Percentiles rank a stretch among this genome's conserved stretches.
These are phyloP conservation scores for Melolontha melolontha DNA, from an alignment of 2,888 invertebrate genomes.

Conservation along the genomic window DNA sequence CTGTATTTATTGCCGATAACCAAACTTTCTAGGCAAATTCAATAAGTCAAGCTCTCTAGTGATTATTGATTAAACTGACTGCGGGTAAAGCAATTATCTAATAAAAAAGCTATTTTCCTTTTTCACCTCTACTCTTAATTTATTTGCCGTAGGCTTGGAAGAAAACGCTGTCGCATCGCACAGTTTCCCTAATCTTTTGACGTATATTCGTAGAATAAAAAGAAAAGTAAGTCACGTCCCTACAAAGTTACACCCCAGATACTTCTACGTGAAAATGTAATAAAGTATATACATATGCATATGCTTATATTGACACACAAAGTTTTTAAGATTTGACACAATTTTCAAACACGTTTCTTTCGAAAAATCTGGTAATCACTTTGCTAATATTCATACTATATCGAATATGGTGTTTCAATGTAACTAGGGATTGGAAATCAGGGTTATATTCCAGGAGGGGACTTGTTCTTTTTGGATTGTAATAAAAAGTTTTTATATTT, in stretches of 20 bases:
- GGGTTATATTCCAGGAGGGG: too few relatives aligned
- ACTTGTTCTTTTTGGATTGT: too few relatives aligned
- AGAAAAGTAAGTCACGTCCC: conserved; percentile 25
- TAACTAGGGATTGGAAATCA: too few relatives aligned
- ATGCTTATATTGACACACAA: conserved; percentile 6
- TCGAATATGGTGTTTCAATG: too few relatives aligned
- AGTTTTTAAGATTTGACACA: conserved; percentile 4
- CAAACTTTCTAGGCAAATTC: too few relatives aligned
- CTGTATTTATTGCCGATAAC: too few relatives aligned
- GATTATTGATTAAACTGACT: conserved; percentile 26
- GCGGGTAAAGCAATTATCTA: conserved; percentile 28
- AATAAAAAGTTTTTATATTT: too few relatives aligned
- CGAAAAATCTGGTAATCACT: too few relatives aligned
- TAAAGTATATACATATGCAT: conserved; percentile 28
- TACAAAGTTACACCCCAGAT: conserved; percentile 25
- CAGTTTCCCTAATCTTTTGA: conserved; percentile 20
- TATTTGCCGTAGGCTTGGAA: not conserved
- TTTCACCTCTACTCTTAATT: conserved; percentile 14
- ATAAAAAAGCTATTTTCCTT: conserved; percentile 28
- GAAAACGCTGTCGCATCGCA: conserved; percentile 14
- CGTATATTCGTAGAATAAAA: conserved; percentile 19
- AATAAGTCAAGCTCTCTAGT: not conserved
- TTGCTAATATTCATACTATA: too few relatives aligned
- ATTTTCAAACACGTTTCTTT: too few relatives aligned
- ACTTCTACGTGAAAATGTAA: conserved; percentile 7